A percentile compares a stretch with the other conserved stretches of the same genome.
Conservation (phyloP, 2,888 invertebrate genomes). For the Nemoura dubitans region DNA sequence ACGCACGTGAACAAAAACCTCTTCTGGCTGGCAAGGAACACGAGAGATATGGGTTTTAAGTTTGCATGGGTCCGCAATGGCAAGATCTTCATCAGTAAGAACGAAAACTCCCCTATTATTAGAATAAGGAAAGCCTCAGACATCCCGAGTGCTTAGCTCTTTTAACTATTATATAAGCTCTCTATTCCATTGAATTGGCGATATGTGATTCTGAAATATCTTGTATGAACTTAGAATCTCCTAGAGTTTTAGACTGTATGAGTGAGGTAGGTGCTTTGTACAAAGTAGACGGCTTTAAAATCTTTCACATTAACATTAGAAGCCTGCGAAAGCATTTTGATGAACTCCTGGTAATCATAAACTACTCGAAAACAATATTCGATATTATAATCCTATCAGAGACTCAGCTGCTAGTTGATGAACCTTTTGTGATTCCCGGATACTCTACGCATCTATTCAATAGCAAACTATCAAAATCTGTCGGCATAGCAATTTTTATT, state of each 20-base stretch:
- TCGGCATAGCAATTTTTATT: not conserved
- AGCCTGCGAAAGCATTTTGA: not conserved
- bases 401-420: not conserved
- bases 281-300: not conserved
- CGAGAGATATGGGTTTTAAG: not conserved
- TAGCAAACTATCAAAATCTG: not conserved
- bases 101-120: constrained; percentile 3
- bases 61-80: not conserved
- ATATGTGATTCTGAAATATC: too few species aligned
- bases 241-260: too few species aligned
- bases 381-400: constrained; percentile 16
- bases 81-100: not conserved
- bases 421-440: not conserved
- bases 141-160: too few species aligned
- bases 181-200: too few species aligned
- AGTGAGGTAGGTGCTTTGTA: not conserved
- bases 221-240: too few species aligned
- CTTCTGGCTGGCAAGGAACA: not conserved
- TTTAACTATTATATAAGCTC: too few species aligned
- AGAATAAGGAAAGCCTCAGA: not conserved
- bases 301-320: constrained; percentile 10
- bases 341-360: not conserved
- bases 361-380: not conserved
- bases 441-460: not conserved
- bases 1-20: not conserved